Evolutionary conservation across 1,140 invertebrate species (phyloP).

Genomic region (Liolophura sinensis): DNA sequence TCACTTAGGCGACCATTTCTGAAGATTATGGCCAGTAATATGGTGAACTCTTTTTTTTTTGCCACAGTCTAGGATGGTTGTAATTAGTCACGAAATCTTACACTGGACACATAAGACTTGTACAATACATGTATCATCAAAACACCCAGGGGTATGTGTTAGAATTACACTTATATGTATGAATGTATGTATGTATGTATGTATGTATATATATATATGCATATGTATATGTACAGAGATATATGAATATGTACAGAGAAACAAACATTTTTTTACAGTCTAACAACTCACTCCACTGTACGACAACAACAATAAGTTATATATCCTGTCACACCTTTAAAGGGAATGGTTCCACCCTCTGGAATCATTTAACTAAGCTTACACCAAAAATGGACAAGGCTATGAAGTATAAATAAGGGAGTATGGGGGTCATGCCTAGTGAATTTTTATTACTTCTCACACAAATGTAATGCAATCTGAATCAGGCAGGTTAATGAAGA

Average conservation of each 20-base stretch:
- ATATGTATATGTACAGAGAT: constrained; percentile 14
- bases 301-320: neutral
- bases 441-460: too few relatives aligned
- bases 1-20: too few relatives aligned
- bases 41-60: too few relatives aligned
- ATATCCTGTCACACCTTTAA: neutral
- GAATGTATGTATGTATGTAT: constrained; percentile 17
- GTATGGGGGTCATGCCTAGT: too few relatives aligned
- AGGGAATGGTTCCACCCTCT: neutral
- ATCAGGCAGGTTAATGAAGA: too few relatives aligned
- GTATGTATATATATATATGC: constrained; percentile 18
- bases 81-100: too few relatives aligned
- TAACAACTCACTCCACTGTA: constrained; percentile 2
- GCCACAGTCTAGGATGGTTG: too few relatives aligned
- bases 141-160: neutral
- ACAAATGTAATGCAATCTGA: too few relatives aligned
- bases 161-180: constrained; percentile 10
- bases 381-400: neutral
- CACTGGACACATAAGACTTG: too few relatives aligned
- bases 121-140: too few relatives aligned
- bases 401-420: neutral
- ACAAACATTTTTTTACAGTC: constrained; percentile 17
- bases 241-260: constrained; percentile 18
- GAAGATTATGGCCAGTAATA: too few relatives aligned
- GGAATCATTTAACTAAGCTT: neutral